phyloP scores from a whole-genome alignment of 2,113 vertebrate species.

The Sorex fumeus region DNA sequence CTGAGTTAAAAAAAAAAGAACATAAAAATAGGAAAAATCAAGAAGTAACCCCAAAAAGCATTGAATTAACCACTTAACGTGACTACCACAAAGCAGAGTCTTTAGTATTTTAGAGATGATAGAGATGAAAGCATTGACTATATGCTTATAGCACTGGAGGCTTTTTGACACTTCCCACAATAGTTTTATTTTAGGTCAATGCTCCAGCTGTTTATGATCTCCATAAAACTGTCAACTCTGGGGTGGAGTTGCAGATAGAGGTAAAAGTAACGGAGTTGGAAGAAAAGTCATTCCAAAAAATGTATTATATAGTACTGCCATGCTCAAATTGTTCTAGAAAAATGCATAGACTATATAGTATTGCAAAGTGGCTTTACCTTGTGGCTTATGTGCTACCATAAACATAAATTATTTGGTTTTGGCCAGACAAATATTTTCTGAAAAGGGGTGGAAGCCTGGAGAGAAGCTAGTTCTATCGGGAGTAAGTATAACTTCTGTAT shows the following conservation, averaged over 20 bases:
- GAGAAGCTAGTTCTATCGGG: neutral
- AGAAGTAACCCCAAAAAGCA: too few relatives aligned
- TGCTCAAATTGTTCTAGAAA: neutral
- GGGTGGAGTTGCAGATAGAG: neutral
- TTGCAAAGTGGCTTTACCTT: neutral
- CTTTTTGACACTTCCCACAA: neutral
- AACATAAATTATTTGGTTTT: neutral
- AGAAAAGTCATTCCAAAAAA: neutral
- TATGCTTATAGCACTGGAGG: neutral
- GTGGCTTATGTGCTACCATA: neutral
- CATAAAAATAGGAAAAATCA: neutral
- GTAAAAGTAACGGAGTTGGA: neutral
- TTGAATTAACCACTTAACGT: neutral
- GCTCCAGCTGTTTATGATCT: neutral
- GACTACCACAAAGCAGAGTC: neutral
- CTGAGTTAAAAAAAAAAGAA: neutral
- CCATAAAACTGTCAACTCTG: neutral
- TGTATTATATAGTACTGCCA: neutral
- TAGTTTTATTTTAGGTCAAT: neutral
- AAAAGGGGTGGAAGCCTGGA: neutral
- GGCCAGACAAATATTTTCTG: neutral
- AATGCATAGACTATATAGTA: neutral
- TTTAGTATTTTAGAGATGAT: neutral
- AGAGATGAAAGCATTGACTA: neutral
- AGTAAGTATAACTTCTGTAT: neutral